A percentile compares a stretch with the other conserved stretches of the same genome.
Conservation (phyloP, 2,888 invertebrate genomes). For the Drosophila mayaguana region DNA sequence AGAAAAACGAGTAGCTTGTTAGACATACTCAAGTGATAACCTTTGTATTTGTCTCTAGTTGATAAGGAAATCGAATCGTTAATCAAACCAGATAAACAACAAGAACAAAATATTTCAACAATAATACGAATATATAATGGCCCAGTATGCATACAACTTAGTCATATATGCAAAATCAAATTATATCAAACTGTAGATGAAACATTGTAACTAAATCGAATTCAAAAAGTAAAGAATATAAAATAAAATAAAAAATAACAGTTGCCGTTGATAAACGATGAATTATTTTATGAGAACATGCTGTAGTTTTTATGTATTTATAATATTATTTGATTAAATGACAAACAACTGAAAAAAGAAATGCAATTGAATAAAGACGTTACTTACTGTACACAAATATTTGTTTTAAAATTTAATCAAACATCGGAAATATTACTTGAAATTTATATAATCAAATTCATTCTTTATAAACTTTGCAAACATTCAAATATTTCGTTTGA, state of each 20-base stretch:
- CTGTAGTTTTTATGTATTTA: constrained; percentile 56
- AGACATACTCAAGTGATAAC: constrained; percentile 80
- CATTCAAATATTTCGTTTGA: too few relatives aligned
- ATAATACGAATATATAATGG: constrained; percentile 65
- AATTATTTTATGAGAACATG: constrained; percentile 28
- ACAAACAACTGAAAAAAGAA: constrained; percentile 35
- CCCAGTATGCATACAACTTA: constrained; percentile 52
- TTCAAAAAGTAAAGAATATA: not conserved
- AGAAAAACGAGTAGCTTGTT: constrained; percentile 68
- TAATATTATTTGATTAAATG: constrained; percentile 45
- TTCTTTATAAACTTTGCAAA: too few relatives aligned
- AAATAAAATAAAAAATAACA: constrained; percentile 9
- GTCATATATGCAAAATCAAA: constrained; percentile 32
- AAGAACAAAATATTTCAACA: constrained; percentile 54
- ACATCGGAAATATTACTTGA: too few relatives aligned
- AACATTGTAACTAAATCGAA: constrained; percentile 26
- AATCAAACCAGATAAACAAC: constrained; percentile 50
- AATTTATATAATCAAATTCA: too few relatives aligned
- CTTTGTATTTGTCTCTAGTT: constrained; percentile 79
- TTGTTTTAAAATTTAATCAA: too few relatives aligned
- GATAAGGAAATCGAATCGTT: constrained; percentile 72
- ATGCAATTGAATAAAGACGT: constrained; percentile 63
- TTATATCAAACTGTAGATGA: constrained; percentile 33
- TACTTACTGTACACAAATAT: constrained; percentile 56
- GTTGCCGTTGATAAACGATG: constrained; percentile 31